Evolutionary conservation across 2,888 invertebrate genomes (phyloP).

Genomic region (Amphipoea lucens): DNA sequence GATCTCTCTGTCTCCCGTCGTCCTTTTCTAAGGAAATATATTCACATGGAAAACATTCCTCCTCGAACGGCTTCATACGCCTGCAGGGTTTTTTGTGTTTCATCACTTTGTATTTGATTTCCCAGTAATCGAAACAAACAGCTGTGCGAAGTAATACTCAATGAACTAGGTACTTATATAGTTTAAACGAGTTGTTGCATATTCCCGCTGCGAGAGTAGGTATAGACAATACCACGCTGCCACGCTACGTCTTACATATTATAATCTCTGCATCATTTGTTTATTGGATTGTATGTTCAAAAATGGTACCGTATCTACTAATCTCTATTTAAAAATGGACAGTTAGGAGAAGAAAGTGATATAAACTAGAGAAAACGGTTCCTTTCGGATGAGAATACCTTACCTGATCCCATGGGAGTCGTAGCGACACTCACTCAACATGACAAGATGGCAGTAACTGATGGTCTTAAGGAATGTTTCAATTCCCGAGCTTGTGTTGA

Average conservation of each 20-base stretch:
- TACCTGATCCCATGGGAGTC: not conserved
- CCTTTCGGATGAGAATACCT: not conserved
- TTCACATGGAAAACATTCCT: conserved; percentile 1
- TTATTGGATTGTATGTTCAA: not conserved
- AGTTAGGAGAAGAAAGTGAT: not conserved
- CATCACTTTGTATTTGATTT: conserved; percentile 26
- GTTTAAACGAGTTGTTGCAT: not conserved
- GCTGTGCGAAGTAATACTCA: not conserved
- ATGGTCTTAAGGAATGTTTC: conserved; percentile 5
- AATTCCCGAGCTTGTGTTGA: conserved; percentile 1
- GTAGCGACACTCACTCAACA: not conserved
- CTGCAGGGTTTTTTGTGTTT: conserved; percentile 30
- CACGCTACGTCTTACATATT: not conserved
- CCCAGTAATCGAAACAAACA: not conserved
- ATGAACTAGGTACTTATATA: not conserved
- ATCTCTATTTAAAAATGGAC: not conserved
- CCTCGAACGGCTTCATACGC: not conserved
- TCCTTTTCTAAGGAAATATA: conserved; percentile 25
- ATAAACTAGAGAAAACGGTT: not conserved
- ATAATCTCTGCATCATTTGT: not conserved
- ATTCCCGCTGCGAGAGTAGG: not conserved
- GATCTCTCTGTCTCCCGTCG: not conserved
- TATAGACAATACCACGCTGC: not conserved
- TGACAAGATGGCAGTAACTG: conserved; percentile 19
- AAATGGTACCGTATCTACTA: not conserved